Conservation (phyloP, 2,113 vertebrate genomes). For the Nesogale talazaci region DNA sequence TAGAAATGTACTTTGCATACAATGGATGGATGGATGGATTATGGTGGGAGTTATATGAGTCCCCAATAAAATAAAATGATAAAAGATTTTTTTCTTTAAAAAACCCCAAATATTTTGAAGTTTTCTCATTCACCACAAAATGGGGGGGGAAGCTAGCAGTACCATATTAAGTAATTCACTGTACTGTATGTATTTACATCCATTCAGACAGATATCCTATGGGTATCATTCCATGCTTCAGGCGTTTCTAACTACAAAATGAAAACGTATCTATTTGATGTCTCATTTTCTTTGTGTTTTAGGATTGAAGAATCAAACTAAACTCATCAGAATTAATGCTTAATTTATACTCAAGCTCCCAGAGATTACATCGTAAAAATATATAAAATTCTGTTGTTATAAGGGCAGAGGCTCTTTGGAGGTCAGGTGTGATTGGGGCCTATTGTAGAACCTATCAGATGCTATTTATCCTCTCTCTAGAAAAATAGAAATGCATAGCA, state of each 20-base stretch:
- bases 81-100: too few relatives aligned
- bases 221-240: slow-evolving; percentile 18
- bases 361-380: not conserved
- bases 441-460: not conserved
- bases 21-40: too few relatives aligned
- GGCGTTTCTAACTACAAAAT: not conserved
- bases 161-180: too few relatives aligned
- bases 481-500: not conserved
- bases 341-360: not conserved
- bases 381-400: slow-evolving; percentile 10
- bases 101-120: too few relatives aligned
- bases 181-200: not conserved
- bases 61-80: too few relatives aligned
- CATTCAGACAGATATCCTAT: not conserved
- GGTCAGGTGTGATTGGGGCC: not conserved
- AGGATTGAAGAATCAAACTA: not conserved
- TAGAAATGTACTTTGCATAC: too few relatives aligned
- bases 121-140: too few relatives aligned
- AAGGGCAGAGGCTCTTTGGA: not conserved
- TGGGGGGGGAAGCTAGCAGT: too few relatives aligned
- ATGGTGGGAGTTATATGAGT: too few relatives aligned
- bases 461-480: not conserved
- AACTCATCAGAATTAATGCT: slow-evolving; percentile 5
- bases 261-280: not conserved
- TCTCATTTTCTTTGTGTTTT: not conserved